These are phyloP conservation scores for Hedya salicella DNA, from an alignment of 2,888 invertebrate genomes.

Conservation along the genomic window DNA sequence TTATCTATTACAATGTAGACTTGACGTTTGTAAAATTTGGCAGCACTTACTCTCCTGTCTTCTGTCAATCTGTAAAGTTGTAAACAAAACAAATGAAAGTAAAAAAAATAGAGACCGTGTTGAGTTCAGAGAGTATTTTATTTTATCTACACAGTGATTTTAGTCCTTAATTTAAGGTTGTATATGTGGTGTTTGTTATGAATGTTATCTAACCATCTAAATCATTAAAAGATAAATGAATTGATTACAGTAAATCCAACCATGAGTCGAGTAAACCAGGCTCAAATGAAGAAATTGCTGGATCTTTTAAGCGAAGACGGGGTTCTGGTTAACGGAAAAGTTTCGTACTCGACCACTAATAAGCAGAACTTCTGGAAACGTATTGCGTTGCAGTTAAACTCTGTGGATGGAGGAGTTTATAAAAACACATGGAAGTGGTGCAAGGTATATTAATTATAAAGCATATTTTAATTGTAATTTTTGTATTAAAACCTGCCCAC, in stretches of 20 bases:
- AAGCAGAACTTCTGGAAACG: slow-evolving; percentile 59
- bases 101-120: neutral
- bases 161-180: too few species aligned
- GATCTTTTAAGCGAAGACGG: slow-evolving; percentile 59
- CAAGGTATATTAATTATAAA: slow-evolving; percentile 52
- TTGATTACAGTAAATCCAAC: slow-evolving; percentile 34
- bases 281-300: slow-evolving; percentile 58
- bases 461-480: neutral
- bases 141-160: too few species aligned
- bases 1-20: neutral
- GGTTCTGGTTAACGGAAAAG: slow-evolving; percentile 55
- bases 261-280: slow-evolving; percentile 54
- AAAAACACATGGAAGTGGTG: slow-evolving; percentile 63
- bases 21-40: neutral
- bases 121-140: too few species aligned
- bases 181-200: neutral
- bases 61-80: neutral
- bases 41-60: neutral
- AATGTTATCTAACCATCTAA: neutral
- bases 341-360: slow-evolving; percentile 56
- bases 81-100: slow-evolving; percentile 30
- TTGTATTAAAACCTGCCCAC: too few species aligned
- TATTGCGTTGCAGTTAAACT: slow-evolving; percentile 56
- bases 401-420: slow-evolving; percentile 56
- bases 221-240: too few species aligned